Evolutionary conservation across 2,113 vertebrate genomes (phyloP), one percentile per base, ranked within the genome.

Genomic region (Tychaedon coryphoeus): DNA sequence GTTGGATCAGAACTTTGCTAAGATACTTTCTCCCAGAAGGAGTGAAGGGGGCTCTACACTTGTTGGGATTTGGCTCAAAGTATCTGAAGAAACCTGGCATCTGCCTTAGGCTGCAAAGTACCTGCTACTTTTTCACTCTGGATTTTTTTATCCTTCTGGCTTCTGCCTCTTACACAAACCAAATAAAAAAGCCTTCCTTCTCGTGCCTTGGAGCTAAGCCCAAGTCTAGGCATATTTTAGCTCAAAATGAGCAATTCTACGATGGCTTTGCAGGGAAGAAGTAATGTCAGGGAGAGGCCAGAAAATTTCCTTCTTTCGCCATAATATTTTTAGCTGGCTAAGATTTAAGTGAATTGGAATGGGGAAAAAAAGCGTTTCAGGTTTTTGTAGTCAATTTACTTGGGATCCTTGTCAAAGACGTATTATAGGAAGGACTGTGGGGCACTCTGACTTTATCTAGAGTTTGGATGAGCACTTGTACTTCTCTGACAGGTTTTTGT

Each of bases 401-500:
- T 45, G 16, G 20, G 50, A 64, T 62, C 42, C 92, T 73, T 72
- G 40, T 36, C 47, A 70, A 79, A 70, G 28, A 65, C 43, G 23
- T 29, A 8, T 23, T 42, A 25, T 5, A 20, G n/a, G 29, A 84
- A 86, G 42, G 40, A 53, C 24, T n/a, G 31, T 1, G 1, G 15
- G 91, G 54, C 60, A 76, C 25, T 22, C 26, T 66, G 73, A 43
- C 17, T 60, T 1, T 57, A 71, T 62, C 53, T 36, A 43, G 65
- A 69, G 53, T 43, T 42, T 57, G 23, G 62, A 77, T n/a, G 40
- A 85, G 40, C 14, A 14, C 12, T 88, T 61, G 15, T 2, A 10
- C 15, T 73, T 86, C 34, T 70, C 73, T 61, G 62, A 47, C 56
- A 76, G 36, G 38, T 74, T 85, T 88, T 92, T 86, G 26, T 58